These are phyloP conservation scores for Timema cristinae DNA, from an alignment of 2,888 invertebrate genomes.

Conservation along the genomic window DNA sequence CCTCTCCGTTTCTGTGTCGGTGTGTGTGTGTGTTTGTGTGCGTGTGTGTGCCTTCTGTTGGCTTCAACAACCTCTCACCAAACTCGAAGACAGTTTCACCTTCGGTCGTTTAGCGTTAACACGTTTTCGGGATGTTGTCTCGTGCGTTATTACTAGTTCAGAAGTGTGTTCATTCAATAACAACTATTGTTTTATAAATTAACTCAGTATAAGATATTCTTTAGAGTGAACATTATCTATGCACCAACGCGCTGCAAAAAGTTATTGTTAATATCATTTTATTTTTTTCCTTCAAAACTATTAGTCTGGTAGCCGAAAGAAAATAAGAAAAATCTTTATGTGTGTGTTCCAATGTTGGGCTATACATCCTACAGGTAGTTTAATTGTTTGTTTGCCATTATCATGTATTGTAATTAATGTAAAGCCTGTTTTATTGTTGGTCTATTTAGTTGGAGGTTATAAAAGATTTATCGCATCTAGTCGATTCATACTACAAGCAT, in stretches of 20 bases:
- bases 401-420: not conserved
- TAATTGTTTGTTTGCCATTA: conserved; percentile 17
- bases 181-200: not conserved
- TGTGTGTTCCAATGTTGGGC: conserved; percentile 62
- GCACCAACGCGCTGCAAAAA: no score
- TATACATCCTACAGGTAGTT: conserved; percentile 62
- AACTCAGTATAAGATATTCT: no score
- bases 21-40: conserved; percentile 1
- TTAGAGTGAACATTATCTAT: no score
- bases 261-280: no score
- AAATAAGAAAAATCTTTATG: conserved; percentile 44
- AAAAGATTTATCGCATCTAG: no score
- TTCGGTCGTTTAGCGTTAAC: conserved; percentile 25
- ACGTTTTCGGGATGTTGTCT: conserved; percentile 8
- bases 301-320: not conserved
- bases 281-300: no score
- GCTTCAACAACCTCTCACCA: conserved; percentile 30
- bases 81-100: conserved; percentile 29
- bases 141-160: no score
- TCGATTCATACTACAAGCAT: no score
- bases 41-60: conserved; percentile 16
- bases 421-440: conserved; percentile 7
- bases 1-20: conserved; percentile 4
- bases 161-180: conserved; percentile 3
- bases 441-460: not conserved